These are phyloP conservation scores for Ammodramus savannarum DNA, from an alignment of 2,113 vertebrate species.

Conservation along the genomic window DNA sequence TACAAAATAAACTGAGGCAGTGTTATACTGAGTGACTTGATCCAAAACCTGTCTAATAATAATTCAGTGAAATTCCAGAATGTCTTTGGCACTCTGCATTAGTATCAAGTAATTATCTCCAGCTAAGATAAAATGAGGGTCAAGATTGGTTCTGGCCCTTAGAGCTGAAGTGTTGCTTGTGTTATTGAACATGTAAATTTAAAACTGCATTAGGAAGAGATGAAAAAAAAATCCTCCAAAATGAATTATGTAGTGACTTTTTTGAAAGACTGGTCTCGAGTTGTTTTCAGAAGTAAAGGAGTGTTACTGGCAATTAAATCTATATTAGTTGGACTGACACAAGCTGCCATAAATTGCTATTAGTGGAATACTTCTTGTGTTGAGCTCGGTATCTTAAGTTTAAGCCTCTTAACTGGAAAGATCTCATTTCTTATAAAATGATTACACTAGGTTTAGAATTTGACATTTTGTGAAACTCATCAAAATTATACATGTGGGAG, in stretches of 20 bases:
- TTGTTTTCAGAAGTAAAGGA: neutral
- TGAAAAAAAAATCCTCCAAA: neutral
- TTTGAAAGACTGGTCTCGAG: neutral
- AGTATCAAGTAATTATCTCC: slow-evolving; percentile 68
- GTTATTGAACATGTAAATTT: slow-evolving; percentile 59
- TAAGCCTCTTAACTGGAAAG: neutral
- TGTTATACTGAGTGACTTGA: neutral
- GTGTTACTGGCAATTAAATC: neutral
- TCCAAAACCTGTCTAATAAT: slow-evolving; percentile 20
- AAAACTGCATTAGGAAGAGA: slow-evolving; percentile 45
- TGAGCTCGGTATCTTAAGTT: neutral
- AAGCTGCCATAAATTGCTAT: neutral
- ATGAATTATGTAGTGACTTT: neutral
- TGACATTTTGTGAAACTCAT: neutral
- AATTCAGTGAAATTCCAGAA: slow-evolving; percentile 50
- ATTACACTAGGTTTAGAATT: neutral
- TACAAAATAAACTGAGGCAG: neutral
- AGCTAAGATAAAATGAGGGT: slow-evolving; percentile 67
- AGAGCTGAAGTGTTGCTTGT: slow-evolving; percentile 34
- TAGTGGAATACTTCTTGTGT: neutral
- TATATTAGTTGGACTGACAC: neutral
- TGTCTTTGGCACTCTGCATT: slow-evolving; percentile 51
- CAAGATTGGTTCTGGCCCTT: slow-evolving; percentile 49
- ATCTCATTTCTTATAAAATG: neutral
- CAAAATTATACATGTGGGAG: neutral